Base-by-base conservation (phyloP, 2,797 vertebrate species). In the Cyclopterus lumpus region DNA sequence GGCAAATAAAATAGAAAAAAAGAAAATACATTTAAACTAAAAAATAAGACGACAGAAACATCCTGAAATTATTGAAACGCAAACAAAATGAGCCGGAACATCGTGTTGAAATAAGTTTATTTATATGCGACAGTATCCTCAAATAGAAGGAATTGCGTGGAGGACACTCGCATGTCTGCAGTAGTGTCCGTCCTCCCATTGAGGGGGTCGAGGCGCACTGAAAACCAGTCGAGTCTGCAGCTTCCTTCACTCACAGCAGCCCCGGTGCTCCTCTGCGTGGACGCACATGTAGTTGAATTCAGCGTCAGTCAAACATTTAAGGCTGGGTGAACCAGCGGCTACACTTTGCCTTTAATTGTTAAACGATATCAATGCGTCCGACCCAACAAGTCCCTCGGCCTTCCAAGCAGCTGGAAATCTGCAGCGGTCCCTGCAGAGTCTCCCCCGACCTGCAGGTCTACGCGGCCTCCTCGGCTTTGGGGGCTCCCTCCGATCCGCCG, bases 401-500 rank as follows among this genome's bases (percentile, higher is more conserved):
- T 4, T 76, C 49, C 61, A 58, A 54, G 54, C 34, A n/a, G 65
- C 55, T 26, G 8, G n/a, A 46, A 18, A 51, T 15, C 40, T 53
- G 48, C 38, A 36, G 60, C 73, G 82, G 77, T 89, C 74, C 46
- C 28, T 3, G 40, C 42, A 1, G 15, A 0, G 16, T n/a, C n/a
- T 74, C 36, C 63, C 51, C 8, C 6, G 2, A 5, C n/a, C 26
- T 11, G 44, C 10, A 30, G 57, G 54, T 75, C 72, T 92, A 94
- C 6, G 79, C 66, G 24, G 88, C 86, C 71, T 89, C 84, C 62
- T 87, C 72, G 3, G 75, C 59, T 30, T 78, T 79, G 22, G 85
- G n/a, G 20, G 69, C 67, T 5, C 6, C 75, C 10, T 82, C 76
- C 2, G 73, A 34, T 11, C 48, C 66, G 5, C 4, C 75, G 9